Base-by-base conservation (phyloP, 2,113 vertebrate genomes). In the Sakesphorus luctuosus region DNA sequence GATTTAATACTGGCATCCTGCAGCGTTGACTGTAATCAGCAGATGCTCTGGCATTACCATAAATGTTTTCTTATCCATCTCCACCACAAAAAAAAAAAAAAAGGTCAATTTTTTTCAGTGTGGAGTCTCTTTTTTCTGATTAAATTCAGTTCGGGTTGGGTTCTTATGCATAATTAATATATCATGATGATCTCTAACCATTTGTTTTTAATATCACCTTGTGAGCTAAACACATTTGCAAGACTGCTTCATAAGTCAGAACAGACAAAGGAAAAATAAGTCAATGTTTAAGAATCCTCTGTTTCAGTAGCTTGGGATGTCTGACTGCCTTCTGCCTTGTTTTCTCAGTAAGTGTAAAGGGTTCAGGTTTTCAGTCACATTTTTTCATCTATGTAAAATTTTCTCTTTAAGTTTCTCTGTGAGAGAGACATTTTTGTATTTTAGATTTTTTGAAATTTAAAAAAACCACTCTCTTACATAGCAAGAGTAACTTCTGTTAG, bases 11-110 rank as follows among this genome's bases (percentile, higher is more conserved):
- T 93, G 94, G 96, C 78, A 0, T 98, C 97, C 98, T 97, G 97
- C 97, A 97, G 97, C 97, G 98, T 95, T 96, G 89, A 94, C 97
- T 97, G 93, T 95, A 98, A 98, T 98, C 98, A 98, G 97, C 98
- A 98, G 96, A 98, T 98, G 97, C 97, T 96, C 94, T 88, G 86
- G 95, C 96, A 97, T 98, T 98, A 97, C 96, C 97, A 98, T 98
- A 97, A 98, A 97, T 98, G 97, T 97, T 98, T 98, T 96, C 92
- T 97, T 98, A 98, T 97, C 98, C 8, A 3, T 97, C 96, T 97
- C 93, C 97, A 87, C 97, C 66, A 94, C 81, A 94, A 89, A 89
- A 85, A 55, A 74, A 33, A 21, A 56, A 28, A 59, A 25, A 58
- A n/a, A 23, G 15, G 31, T 6, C 58, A 46, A 11, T 97, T 94